A percentile compares a stretch with the other conserved stretches of the same genome.
phyloP scores from a whole-genome alignment of 2,797 vertebrate species.

The Rhabdomys pumilio region DNA sequence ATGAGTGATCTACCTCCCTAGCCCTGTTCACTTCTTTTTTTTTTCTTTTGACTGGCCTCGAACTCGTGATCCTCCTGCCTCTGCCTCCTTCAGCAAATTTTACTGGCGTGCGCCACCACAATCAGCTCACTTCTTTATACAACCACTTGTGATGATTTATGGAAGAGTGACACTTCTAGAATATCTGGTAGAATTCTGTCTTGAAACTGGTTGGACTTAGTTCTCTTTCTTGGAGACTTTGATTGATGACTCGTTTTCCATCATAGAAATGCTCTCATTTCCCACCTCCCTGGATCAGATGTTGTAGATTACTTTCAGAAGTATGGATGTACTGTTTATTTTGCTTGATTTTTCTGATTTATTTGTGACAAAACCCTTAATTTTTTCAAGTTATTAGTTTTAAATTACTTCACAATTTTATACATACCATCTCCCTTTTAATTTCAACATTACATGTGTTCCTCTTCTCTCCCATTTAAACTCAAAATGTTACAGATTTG shows the following conservation, averaged over 20 bases:
- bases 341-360: conserved; percentile 6
- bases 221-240: conserved; percentile 11
- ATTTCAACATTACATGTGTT: background rate
- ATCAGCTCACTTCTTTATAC: background rate
- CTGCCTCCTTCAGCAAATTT: too few relatives aligned
- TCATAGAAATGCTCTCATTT: background rate
- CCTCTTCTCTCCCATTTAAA: background rate
- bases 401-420: background rate
- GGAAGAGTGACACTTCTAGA: background rate
- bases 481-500: background rate
- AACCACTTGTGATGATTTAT: background rate
- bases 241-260: background rate
- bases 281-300: background rate
- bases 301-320: background rate
- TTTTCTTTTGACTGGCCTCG: too few relatives aligned
- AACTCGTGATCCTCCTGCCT: too few relatives aligned
- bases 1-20: background rate
- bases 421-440: background rate
- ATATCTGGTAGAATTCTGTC: background rate
- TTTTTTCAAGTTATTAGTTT: background rate
- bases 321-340: background rate
- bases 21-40: background rate
- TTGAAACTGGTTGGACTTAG: background rate
- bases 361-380: background rate
- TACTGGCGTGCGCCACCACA: too few relatives aligned